Evolutionary conservation across 92 coral and sea anemone species (phyloP), one percentile per base, ranked within the genome.

Genomic region (Actinernus sp.): DNA sequence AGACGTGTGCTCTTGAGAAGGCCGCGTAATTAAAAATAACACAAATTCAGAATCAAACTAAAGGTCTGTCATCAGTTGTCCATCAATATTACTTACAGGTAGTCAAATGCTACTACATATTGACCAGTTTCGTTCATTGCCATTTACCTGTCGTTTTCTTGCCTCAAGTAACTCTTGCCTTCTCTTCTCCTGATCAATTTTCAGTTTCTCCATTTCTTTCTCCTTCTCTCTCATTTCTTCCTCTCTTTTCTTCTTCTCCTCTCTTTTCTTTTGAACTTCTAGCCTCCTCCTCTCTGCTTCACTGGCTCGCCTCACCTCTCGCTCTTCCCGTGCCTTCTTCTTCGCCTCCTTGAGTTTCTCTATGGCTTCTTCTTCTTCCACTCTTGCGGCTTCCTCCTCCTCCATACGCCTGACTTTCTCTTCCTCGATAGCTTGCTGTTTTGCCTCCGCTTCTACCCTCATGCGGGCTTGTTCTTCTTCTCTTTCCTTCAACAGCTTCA

Each of bases 261-360:
- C 98, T 38, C 98, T 74, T 46, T 90, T 93, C 74, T 74, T 70
- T 29, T 93, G 98, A 4, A 93, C 98, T 37, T 93, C 98, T 21
- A 81, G 82, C 21, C 90, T 80, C 14, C 98, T 76, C 27, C 98
- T 82, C 55, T 90, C 98, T 0, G 98, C 98, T 55, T 90, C 98
- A 26, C 86, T 80, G 19, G 93, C 97, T 43, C 98, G 84, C 18
- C 89, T 65, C n/a, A 61, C 54, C 58, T 93, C 98, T 37, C 97
- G 83, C 32, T 93, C 98, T 67, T 93, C 98, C 2, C 93, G 90
- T 9, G 98, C 98, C 49, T 87, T 93, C 43, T 79, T 81, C 81
- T 81, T 93, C 14, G 98, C 92, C 1, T 85, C 93, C 52, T 72
- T 85, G 28, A 85, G 61, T 32, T 71, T 85, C 61, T 85, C 91